Base-by-base conservation (phyloP, 2,888 invertebrate species). In the Orchestes rusci region DNA sequence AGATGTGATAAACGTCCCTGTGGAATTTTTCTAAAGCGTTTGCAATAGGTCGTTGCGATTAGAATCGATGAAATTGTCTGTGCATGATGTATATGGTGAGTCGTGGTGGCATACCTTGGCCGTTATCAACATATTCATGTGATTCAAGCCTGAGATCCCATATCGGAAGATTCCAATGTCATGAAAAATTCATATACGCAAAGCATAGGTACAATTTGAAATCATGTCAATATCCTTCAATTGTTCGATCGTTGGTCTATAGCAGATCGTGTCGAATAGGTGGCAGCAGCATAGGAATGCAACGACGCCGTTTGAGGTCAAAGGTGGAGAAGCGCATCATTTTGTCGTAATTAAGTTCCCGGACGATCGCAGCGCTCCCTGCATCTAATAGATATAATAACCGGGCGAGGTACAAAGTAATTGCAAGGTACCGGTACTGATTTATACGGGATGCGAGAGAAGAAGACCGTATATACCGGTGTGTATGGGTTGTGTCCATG, bases 361-460 rank as follows among this genome's bases (percentile, higher is more conserved):
- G 59, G 23, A 64, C 62, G 61, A 64, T 64, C 63, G 57, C 58
- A 63, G 62, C 66, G 65, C 67, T 66, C 67, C 66, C 63, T 65
- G 63, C 66, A 61, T 66, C 64, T 67, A 68, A 68, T 68, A 67
- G 67, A 68, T 67, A 67, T 68, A 68, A 68, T 68, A 67, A 68
- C 64, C 66, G 67, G 65, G 67, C 65, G 66, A 66, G 63, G 64
- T 65, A 63, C 57, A 53, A 56, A 58, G 66, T 67, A 67, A 67
- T 67, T 66, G 66, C 64, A 62, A 59, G 67, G 66, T 67, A 66
- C n/a, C 63, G 58, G 57, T 57, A 60, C 64, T 65, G 66, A 66
- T 66, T 66, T 66, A 66, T 66, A 66, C 64, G 53, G 51, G 45
- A 36, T 20, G 15, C 40, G 36, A 45, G 42, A 44, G 28, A 47